These are phyloP conservation scores for Cochlearius cochlearius DNA, from an alignment of 2,113 vertebrate genomes.

Conservation along the genomic window DNA sequence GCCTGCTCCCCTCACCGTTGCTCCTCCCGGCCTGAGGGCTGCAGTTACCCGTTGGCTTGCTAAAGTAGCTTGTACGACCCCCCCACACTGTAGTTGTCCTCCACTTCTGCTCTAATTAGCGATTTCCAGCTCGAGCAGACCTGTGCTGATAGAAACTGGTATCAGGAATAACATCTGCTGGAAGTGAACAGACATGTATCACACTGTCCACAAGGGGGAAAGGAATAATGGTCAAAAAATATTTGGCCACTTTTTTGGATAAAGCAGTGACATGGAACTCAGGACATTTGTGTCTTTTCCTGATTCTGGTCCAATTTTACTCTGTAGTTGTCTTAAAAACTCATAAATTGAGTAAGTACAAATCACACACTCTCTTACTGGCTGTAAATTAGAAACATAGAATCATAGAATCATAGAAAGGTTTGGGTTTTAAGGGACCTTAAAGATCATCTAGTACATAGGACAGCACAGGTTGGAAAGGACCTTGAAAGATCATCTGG, in stretches of 20 bases:
- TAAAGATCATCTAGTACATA: background rate
- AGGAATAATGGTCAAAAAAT: background rate
- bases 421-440: background rate
- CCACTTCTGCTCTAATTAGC: background rate
- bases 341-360: background rate
- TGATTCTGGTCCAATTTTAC: background rate
- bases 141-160: background rate
- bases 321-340: background rate
- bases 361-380: background rate
- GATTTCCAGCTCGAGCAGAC: background rate
- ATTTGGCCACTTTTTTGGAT: background rate
- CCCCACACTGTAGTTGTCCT: background rate
- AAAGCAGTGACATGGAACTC: background rate
- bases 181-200: background rate
- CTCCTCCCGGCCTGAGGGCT: background rate
- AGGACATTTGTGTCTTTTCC: background rate
- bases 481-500: background rate
- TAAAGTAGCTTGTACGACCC: background rate
- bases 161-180: background rate
- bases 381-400: background rate
- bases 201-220: background rate
- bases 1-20: accelerated
- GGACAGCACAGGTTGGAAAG: background rate
- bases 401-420: background rate
- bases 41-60: background rate